phyloP scores from a whole-genome alignment of 2,888 invertebrate species.

The Lomographa bimaculata region DNA sequence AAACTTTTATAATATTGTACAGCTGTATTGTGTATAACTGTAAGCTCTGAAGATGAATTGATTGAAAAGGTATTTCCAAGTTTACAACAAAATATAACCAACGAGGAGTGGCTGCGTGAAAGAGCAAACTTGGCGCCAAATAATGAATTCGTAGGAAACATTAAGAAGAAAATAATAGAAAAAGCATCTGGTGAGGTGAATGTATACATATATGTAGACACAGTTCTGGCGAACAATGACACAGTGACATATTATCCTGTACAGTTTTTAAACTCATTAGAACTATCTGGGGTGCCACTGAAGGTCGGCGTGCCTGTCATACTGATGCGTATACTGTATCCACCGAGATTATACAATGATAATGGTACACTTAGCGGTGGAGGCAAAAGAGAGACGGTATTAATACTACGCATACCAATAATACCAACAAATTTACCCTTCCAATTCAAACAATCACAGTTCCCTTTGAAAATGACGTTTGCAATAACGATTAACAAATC shows the following conservation, averaged over 20 bases:
- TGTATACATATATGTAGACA: neutral
- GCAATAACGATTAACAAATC: conserved; percentile 27
- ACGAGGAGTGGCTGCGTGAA: conserved; percentile 2
- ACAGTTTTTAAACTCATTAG: conserved; percentile 6
- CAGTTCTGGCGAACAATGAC: too few species aligned
- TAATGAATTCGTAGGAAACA: neutral
- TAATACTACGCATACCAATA: conserved; percentile 39
- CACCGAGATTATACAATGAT: conserved; percentile 12
- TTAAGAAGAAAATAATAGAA: neutral
- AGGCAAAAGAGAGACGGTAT: conserved; percentile 35
- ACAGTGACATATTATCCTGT: neutral
- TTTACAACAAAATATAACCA: neutral
- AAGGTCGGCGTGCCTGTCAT: conserved; percentile 5
- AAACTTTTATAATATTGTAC: neutral
- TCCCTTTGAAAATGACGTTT: conserved; percentile 32
- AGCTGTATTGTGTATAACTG: too few species aligned
- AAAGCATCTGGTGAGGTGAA: neutral
- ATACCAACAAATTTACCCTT: conserved; percentile 39
- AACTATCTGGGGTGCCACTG: neutral
- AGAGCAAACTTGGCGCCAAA: conserved; percentile 2
- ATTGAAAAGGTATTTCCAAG: neutral
- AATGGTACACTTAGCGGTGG: conserved; percentile 32
- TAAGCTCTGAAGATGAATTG: neutral
- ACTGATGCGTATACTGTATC: conserved; percentile 8
- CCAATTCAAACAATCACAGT: conserved; percentile 35